phyloP scores from a whole-genome alignment of 2,797 vertebrate genomes.

The Phrynocephalus forsythii region DNA sequence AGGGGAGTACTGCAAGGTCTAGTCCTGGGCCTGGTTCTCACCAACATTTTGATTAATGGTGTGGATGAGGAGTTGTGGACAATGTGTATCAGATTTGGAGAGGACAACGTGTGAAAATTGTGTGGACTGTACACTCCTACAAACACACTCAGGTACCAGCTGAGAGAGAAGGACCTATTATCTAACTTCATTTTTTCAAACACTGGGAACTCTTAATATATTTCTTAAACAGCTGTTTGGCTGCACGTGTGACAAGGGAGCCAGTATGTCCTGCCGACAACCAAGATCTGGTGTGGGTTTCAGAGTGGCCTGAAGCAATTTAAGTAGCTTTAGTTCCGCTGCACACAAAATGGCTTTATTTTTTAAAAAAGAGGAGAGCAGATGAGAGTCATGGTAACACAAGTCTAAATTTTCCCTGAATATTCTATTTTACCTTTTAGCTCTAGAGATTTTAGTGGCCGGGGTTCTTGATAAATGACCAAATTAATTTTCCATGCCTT shows the following conservation, averaged over 20 bases:
- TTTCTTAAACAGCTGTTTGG: not conserved
- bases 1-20: too few relatives aligned
- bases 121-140: too few relatives aligned
- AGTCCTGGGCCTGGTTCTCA: too few relatives aligned
- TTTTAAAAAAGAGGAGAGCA: not conserved
- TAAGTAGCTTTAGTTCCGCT: not conserved
- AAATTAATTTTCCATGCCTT: slow-evolving; percentile 63
- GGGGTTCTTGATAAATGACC: slow-evolving; percentile 59
- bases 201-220: not conserved
- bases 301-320: not conserved
- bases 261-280: not conserved
- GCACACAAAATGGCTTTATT: not conserved
- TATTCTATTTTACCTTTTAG: slow-evolving; percentile 47
- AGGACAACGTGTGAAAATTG: too few relatives aligned
- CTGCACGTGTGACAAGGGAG: not conserved
- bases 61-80: too few relatives aligned
- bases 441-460: slow-evolving; percentile 40
- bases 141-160: not conserved
- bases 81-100: too few relatives aligned
- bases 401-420: slow-evolving; percentile 30
- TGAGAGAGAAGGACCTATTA: not conserved
- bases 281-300: not conserved
- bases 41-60: too few relatives aligned
- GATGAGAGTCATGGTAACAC: too few relatives aligned
- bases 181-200: not conserved